Conservation (phyloP, 2,888 invertebrate genomes). For the Drosophila recens region DNA sequence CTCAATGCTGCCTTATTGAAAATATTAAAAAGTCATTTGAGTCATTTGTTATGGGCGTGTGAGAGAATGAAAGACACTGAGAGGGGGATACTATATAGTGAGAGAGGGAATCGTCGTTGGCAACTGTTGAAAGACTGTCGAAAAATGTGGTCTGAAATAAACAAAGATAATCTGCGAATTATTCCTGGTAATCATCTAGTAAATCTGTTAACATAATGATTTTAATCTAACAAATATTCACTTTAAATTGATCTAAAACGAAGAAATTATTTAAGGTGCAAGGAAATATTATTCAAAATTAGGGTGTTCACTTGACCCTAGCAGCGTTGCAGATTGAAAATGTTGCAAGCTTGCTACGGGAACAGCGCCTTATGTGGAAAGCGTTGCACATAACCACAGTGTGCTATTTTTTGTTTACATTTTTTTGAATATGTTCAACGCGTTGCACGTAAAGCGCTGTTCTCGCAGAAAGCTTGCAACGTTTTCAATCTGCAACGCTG, state of each 20-base stretch:
- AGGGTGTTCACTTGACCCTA: no score
- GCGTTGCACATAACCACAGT: no score
- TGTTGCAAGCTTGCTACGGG: no score
- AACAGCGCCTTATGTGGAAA: no score
- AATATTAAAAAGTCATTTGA: constrained; percentile 79
- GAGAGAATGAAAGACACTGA: constrained; percentile 4
- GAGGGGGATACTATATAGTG: not conserved
- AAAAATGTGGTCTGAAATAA: constrained; percentile 3
- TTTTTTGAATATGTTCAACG: no score
- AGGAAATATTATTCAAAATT: not conserved
- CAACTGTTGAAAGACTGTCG: constrained; percentile 51
- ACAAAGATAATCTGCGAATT: constrained; percentile 14
- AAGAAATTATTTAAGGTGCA: not conserved
- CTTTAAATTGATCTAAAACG: no score
- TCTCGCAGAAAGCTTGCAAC: no score
- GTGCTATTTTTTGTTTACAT: no score
- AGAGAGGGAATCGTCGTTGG: constrained; percentile 31
- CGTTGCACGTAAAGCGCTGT: no score
- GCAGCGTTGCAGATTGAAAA: no score
- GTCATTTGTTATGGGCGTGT: constrained; percentile 66
- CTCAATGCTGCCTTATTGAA: constrained; percentile 71
- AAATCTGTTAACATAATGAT: not conserved
- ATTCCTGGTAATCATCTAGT: constrained; percentile 4
- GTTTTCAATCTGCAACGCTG: no score
- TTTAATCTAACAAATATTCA: not conserved